These are phyloP conservation scores for Peromyscus maniculatus DNA, from an alignment of 2,113 vertebrate species.

Conservation along the genomic window DNA sequence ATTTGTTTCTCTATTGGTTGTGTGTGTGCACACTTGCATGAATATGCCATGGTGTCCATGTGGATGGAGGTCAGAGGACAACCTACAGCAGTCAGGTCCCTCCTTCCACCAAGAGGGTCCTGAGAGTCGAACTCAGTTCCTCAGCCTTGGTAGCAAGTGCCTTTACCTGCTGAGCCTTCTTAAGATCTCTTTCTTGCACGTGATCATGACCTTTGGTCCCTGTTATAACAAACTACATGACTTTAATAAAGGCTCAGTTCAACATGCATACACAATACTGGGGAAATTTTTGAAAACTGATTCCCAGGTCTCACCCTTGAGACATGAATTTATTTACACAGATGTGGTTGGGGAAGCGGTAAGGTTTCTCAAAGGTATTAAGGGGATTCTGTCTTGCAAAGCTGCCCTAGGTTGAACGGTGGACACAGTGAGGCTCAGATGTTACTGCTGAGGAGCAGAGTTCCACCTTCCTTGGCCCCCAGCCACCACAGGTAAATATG, in stretches of 20 bases:
- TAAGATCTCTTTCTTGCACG: neutral
- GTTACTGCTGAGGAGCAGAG: neutral
- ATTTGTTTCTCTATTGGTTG: neutral
- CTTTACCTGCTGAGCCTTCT: neutral
- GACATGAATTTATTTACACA: neutral
- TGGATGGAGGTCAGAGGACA: neutral
- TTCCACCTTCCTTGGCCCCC: neutral
- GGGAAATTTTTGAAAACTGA: neutral
- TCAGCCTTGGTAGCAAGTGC: neutral
- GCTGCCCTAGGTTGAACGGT: neutral
- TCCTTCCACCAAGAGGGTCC: neutral
- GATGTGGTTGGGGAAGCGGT: neutral
- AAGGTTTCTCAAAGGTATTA: neutral
- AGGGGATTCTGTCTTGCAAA: neutral
- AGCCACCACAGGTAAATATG: slow-evolving; percentile 33
- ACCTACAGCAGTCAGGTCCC: no score
- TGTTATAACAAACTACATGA: neutral
- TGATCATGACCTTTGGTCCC: neutral
- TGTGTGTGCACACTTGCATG: neutral
- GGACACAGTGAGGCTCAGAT: neutral
- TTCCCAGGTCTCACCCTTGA: neutral
- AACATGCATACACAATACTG: neutral
- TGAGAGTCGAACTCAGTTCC: neutral
- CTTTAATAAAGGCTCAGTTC: neutral
- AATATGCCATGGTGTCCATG: neutral